A percentile compares a stretch with the other conserved stretches of the same genome.
Evolutionary conservation across 2,888 invertebrate genomes (phyloP).

Genomic region (Microctonus hyperodae): DNA sequence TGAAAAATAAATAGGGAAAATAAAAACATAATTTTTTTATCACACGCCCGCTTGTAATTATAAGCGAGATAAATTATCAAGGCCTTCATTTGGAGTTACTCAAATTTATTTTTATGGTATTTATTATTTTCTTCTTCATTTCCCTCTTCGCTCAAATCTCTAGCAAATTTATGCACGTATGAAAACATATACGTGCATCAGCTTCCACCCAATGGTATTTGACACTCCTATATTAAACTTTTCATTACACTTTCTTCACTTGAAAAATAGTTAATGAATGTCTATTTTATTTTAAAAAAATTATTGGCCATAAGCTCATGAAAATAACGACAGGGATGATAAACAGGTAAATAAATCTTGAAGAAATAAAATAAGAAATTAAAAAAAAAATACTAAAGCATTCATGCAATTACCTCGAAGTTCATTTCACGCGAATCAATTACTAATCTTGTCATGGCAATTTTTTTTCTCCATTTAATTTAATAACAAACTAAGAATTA

Average conservation of each 20-base stretch:
- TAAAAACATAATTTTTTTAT: slow-evolving; percentile 21
- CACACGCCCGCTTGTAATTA: not conserved
- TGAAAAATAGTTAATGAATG: not conserved
- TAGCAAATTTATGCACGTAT: not conserved
- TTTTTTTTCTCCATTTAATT: not conserved
- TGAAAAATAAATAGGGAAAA: slow-evolving; percentile 42
- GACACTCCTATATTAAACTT: not conserved
- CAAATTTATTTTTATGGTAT: not conserved
- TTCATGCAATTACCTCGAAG: slow-evolving; percentile 26
- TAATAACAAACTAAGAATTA: slow-evolving; percentile 16
- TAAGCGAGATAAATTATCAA: not conserved
- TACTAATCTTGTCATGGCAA: not conserved
- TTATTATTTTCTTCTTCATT: not conserved
- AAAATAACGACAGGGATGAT: not conserved
- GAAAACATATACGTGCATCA: not conserved
- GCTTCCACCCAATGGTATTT: not conserved
- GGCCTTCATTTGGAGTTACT: not conserved
- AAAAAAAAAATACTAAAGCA: slow-evolving; percentile 17
- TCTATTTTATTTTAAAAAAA: not conserved
- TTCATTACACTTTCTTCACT: not conserved
- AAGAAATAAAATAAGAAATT: too few relatives aligned
- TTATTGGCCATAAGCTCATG: not conserved
- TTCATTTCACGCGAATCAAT: not conserved
- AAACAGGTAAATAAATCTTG: not conserved
- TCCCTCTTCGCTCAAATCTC: not conserved